These are phyloP conservation scores for Rhincodon typus DNA, from an alignment of 2,797 vertebrate species.

Conservation along the genomic window DNA sequence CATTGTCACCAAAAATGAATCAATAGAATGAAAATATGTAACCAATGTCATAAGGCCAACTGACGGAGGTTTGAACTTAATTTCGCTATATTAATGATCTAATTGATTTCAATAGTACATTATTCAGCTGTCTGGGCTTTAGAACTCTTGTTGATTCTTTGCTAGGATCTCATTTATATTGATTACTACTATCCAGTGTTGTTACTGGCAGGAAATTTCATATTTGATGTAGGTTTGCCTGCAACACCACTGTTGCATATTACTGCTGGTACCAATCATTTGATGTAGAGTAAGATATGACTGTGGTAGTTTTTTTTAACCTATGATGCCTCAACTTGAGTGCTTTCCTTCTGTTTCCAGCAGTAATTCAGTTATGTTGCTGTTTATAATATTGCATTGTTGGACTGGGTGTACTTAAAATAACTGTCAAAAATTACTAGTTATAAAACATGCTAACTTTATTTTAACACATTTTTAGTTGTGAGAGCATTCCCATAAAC, in stretches of 20 bases:
- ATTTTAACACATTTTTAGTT: too few relatives aligned
- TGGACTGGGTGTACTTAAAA: too few relatives aligned
- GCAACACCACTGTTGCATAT: not conserved
- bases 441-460: too few relatives aligned
- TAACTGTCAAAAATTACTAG: too few relatives aligned
- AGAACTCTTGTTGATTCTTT: not conserved
- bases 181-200: not conserved
- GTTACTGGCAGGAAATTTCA: not conserved
- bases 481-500: too few relatives aligned
- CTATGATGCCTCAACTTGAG: not conserved
- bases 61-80: not conserved
- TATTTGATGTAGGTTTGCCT: not conserved
- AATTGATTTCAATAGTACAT: not conserved
- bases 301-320: not conserved
- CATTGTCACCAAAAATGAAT: too few relatives aligned
- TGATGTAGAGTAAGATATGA: not conserved
- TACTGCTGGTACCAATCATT: not conserved
- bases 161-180: not conserved
- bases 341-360: not conserved
- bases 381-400: not conserved
- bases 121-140: not conserved
- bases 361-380: not conserved
- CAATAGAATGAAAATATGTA: too few relatives aligned
- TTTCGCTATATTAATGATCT: not conserved
- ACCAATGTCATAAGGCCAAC: not conserved